Conservation (phyloP, 2,113 vertebrate species). For the Hydropotes inermis region DNA sequence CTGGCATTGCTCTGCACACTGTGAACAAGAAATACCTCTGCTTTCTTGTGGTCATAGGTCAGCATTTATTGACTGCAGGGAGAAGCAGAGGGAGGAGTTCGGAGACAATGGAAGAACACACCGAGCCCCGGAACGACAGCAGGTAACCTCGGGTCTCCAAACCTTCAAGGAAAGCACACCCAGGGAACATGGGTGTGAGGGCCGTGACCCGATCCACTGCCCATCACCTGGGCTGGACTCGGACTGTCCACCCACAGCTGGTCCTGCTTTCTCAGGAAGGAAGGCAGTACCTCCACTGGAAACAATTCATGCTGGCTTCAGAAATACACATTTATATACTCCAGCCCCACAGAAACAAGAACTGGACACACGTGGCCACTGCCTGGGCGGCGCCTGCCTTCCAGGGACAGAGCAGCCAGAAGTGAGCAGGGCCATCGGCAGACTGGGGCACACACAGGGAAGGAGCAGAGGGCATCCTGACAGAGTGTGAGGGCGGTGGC, state of each 20-base stretch:
- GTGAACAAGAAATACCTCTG: not conserved
- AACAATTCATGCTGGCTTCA: not conserved
- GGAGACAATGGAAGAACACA: not conserved
- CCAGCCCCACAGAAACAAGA: not conserved
- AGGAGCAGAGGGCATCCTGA: not conserved
- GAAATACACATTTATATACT: not conserved
- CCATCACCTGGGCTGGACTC: accelerated
- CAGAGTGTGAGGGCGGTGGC: not conserved
- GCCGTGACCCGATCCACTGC: accelerated
- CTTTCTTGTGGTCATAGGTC: not conserved
- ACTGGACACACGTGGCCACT: accelerated
- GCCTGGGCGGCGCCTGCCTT: not conserved
- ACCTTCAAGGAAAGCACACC: not conserved
- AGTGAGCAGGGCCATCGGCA: accelerated
- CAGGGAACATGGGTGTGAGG: accelerated
- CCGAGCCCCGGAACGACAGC: not conserved
- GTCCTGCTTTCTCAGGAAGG: not conserved
- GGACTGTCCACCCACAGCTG: not conserved
- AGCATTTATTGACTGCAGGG: not conserved
- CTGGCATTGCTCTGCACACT: not conserved
- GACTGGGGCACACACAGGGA: not conserved
- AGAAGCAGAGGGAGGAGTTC: not conserved
- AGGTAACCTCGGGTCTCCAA: not conserved
- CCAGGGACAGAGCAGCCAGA: not conserved
- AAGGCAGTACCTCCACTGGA: not conserved